These are phyloP conservation scores for Dendronephthya gigantea DNA, from an alignment of 64 coral and sea anemone species.

Conservation along the genomic window DNA sequence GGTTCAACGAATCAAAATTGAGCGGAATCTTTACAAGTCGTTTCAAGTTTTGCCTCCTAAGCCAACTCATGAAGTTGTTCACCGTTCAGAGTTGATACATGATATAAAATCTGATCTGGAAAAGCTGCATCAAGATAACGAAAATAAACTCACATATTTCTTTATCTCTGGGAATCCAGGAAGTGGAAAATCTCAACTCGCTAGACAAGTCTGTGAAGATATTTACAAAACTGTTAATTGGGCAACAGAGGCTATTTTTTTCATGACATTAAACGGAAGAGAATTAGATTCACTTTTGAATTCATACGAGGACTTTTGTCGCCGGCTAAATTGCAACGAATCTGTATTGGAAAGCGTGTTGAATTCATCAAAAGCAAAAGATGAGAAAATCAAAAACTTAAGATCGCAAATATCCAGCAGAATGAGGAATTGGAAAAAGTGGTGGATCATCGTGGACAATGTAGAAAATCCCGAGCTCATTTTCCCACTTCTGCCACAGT, in stretches of 20 bases:
- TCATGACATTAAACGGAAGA: background rate
- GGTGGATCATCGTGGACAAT: conserved; percentile 18
- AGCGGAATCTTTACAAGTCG: too few relatives aligned
- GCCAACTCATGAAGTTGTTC: too few relatives aligned
- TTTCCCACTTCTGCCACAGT: background rate
- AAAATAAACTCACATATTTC: conserved; percentile 13
- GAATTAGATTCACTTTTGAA: background rate
- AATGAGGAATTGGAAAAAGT: background rate
- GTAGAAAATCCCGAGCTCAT: background rate
- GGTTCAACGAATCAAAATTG: conserved; percentile 5
- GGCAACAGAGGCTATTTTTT: background rate
- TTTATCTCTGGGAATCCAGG: conserved; percentile 47
- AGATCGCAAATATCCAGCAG: background rate
- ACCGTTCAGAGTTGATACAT: too few relatives aligned
- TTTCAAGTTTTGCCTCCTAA: too few relatives aligned
- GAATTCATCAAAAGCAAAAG: background rate
- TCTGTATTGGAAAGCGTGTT: background rate
- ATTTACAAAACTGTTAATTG: background rate
- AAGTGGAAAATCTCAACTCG: conserved; percentile 36
- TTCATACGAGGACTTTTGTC: background rate
- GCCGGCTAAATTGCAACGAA: background rate
- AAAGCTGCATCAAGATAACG: background rate
- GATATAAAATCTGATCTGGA: background rate
- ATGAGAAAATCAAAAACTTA: background rate
- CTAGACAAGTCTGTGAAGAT: conserved; percentile 14